These are phyloP conservation scores for Trochalopteron elliotii DNA, from an alignment of 2,113 vertebrate species.

Conservation along the genomic window DNA sequence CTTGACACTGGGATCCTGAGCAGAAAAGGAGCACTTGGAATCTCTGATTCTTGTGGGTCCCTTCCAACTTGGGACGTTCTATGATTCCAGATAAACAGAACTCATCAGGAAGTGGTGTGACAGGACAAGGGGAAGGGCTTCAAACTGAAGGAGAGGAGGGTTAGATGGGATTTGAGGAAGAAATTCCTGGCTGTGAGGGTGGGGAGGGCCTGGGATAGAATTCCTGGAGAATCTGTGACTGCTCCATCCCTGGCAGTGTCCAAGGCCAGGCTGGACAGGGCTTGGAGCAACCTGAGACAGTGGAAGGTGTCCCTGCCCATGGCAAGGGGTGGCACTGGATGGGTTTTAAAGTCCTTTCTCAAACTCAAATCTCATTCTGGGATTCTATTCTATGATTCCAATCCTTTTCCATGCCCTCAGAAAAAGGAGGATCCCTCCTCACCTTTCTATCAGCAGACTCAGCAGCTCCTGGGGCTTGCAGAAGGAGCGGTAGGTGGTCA, in stretches of 20 bases:
- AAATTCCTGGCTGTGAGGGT: background rate
- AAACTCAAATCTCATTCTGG: background rate
- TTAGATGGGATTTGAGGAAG: background rate
- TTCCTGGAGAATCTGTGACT: background rate
- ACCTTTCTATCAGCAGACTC: constrained; percentile 92
- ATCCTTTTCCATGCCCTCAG: background rate
- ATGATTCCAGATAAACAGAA: background rate
- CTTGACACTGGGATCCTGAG: fast-evolving
- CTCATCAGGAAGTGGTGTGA: background rate
- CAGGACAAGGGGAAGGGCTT: background rate
- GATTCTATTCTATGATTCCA: background rate
- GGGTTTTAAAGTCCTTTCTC: background rate
- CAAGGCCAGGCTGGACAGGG: background rate
- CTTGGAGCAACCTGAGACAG: fast-evolving
- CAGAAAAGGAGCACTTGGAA: background rate
- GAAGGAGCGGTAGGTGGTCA: constrained; percentile 97
- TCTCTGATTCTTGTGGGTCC: background rate
- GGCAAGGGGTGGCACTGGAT: background rate
- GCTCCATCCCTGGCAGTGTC: background rate
- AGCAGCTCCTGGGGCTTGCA: constrained; percentile 97
- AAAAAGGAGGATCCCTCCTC: background rate
- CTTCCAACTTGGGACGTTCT: background rate
- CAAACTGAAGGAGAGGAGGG: background rate
- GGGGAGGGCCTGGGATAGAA: background rate
- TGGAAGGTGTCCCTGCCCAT: background rate